Percentiles rank a stretch among this genome's conserved stretches.
Conservation (phyloP, 2,888 invertebrate species). For the Melieria crassipennis region DNA sequence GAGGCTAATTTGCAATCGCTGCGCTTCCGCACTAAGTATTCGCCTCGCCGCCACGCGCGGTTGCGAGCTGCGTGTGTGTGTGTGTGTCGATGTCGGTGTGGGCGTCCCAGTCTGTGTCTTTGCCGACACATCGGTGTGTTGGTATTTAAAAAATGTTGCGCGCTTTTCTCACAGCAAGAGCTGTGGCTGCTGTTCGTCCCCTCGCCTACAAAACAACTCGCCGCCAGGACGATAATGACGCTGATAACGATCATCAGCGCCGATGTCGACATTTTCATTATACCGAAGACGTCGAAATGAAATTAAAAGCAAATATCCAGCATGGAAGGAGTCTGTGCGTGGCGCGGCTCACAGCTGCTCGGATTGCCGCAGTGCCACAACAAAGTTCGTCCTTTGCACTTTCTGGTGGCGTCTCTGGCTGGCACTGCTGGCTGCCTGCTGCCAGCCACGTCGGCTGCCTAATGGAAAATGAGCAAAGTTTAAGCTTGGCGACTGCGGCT, state of each 20-base stretch:
- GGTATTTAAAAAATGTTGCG: slow-evolving; percentile 33
- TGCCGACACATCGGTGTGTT: slow-evolving; percentile 14
- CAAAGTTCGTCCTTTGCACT: slow-evolving; percentile 37
- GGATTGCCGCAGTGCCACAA: slow-evolving; percentile 22
- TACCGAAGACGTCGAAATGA: slow-evolving; percentile 56
- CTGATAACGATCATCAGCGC: no score
- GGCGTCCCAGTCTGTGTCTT: slow-evolving; percentile 14
- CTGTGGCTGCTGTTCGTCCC: background rate
- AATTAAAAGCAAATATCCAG: slow-evolving; percentile 58
- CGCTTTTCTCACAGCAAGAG: slow-evolving; percentile 26
- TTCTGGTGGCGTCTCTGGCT: slow-evolving; percentile 21
- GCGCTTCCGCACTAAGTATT: slow-evolving; percentile 1
- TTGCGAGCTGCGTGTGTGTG: slow-evolving; percentile 15
- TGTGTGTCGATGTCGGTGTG: slow-evolving; percentile 13
- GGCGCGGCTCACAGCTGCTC: slow-evolving; percentile 25
- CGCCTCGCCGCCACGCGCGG: background rate
- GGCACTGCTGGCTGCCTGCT: background rate
- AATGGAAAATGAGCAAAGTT: slow-evolving; percentile 55
- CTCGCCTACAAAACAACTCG: no score
- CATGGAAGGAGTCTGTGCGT: slow-evolving; percentile 44
- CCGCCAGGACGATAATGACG: no score
- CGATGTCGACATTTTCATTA: slow-evolving; percentile 24
- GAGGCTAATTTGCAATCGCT: slow-evolving; percentile 44
- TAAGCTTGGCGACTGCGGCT: slow-evolving; percentile 36
- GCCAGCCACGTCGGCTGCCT: background rate